phyloP scores from a whole-genome alignment of 2,888 invertebrate genomes.

The Heteropelma amictum region DNA sequence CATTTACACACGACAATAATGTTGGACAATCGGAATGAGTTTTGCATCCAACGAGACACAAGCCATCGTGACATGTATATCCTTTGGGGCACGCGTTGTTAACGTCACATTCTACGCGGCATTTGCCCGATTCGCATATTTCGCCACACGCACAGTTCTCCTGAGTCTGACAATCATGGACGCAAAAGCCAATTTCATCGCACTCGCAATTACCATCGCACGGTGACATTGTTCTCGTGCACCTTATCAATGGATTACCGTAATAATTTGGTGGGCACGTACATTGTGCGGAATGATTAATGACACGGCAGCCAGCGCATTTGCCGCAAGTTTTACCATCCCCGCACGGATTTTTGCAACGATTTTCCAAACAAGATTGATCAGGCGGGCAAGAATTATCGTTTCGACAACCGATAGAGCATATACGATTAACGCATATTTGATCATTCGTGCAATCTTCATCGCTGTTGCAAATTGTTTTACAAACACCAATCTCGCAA shows the following conservation, averaged over 20 bases:
- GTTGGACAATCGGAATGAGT: constrained; percentile 88
- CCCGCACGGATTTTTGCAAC: constrained; percentile 91
- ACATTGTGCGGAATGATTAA: constrained; percentile 91
- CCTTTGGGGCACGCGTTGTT: constrained; percentile 85
- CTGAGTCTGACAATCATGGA: constrained; percentile 83
- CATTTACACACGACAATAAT: constrained; percentile 85
- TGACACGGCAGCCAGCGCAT: constrained; percentile 90
- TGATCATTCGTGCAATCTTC: constrained; percentile 88
- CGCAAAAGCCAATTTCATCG: constrained; percentile 89
- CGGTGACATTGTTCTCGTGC: constrained; percentile 84
- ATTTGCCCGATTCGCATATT: constrained; percentile 85
- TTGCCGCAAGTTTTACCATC: constrained; percentile 87
- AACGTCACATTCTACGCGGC: constrained; percentile 85
- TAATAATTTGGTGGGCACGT: constrained; percentile 89
- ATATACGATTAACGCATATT: constrained; percentile 92
- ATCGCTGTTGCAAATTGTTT: constrained; percentile 92
- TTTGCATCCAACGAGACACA: constrained; percentile 89
- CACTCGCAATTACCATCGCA: constrained; percentile 90
- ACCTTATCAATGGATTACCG: constrained; percentile 90
- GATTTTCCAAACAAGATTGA: constrained; percentile 89
- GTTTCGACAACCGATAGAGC: constrained; percentile 91
- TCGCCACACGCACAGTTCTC: constrained; percentile 91
- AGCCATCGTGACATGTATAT: constrained; percentile 86
- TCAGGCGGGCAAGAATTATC: constrained; percentile 87
- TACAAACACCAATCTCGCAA: constrained; percentile 90